phyloP scores from a whole-genome alignment of 2,888 invertebrate genomes.

The Melanostoma scalare region DNA sequence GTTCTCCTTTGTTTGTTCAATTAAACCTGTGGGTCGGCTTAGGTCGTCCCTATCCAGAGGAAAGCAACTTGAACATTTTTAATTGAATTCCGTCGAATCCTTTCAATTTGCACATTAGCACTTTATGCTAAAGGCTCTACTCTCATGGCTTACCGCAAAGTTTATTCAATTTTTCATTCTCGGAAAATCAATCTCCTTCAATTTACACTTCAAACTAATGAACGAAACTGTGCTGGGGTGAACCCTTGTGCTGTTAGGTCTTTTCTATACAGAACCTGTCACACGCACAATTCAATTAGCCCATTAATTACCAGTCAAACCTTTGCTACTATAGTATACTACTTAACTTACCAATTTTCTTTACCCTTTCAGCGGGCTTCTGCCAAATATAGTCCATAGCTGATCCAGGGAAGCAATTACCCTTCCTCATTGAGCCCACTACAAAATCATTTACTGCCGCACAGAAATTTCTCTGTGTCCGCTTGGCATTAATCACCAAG shows the following conservation, averaged over 20 bases:
- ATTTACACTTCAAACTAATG: constrained; percentile 7
- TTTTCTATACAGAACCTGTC: neutral
- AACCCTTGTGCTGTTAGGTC: neutral
- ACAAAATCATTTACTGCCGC: constrained; percentile 76
- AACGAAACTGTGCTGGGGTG: neutral
- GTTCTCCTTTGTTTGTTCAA: no score
- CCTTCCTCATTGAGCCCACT: constrained; percentile 60
- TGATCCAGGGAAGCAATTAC: constrained; percentile 72
- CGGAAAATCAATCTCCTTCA: constrained; percentile 15
- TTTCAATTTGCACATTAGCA: no score
- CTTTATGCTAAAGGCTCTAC: no score
- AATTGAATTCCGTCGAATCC: no score
- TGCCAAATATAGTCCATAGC: constrained; percentile 78
- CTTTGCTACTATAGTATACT: neutral
- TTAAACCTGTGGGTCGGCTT: no score
- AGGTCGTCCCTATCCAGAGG: no score
- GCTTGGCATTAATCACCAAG: constrained; percentile 77
- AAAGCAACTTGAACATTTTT: no score
- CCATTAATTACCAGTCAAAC: constrained; percentile 18
- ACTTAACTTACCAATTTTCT: constrained; percentile 76
- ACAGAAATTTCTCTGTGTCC: constrained; percentile 77
- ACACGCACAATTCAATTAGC: constrained; percentile 42
- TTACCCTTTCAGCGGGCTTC: constrained; percentile 77
- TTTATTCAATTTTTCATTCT: constrained; percentile 2
- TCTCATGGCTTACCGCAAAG: neutral